phyloP scores from a whole-genome alignment of 2,888 invertebrate genomes.

The Oxyteleia sp. region DNA sequence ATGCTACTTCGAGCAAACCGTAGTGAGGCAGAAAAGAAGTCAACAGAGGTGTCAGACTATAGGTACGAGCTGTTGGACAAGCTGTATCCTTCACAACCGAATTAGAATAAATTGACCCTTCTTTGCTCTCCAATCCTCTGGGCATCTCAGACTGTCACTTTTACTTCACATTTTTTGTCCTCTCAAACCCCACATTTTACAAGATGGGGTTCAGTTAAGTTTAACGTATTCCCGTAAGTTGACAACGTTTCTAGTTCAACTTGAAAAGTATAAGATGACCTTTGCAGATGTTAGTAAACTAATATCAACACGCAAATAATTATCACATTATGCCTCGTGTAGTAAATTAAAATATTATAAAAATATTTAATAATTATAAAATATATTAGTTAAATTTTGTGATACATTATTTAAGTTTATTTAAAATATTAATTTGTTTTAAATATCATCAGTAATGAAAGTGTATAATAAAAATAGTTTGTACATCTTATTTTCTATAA shows the following conservation, averaged over 20 bases:
- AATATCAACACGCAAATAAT: too few relatives aligned
- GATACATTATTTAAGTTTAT: too few relatives aligned
- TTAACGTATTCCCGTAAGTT: conserved; percentile 50
- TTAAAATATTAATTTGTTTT: too few relatives aligned
- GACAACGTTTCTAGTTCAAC: conserved; percentile 25
- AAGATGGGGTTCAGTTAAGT: conserved; percentile 50
- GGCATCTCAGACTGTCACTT: conserved; percentile 69
- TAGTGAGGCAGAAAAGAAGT: conserved; percentile 61
- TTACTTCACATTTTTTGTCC: conserved; percentile 65
- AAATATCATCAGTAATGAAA: too few relatives aligned
- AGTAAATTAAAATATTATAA: too few relatives aligned
- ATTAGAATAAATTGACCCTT: conserved; percentile 86
- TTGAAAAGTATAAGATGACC: conserved; percentile 4
- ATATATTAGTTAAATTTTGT: too few relatives aligned
- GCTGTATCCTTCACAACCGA: conserved; percentile 86
- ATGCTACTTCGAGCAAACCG: conserved; percentile 52
- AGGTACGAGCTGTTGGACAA: conserved; percentile 85
- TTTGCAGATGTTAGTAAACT: conserved; percentile 13
- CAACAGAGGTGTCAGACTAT: conserved; percentile 73
- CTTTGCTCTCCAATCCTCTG: conserved; percentile 69
- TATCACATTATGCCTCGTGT: too few relatives aligned
- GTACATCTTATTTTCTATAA: too few relatives aligned
- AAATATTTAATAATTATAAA: too few relatives aligned
- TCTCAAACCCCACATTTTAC: conserved; percentile 55
- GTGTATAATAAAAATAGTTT: too few relatives aligned